phyloP scores from a whole-genome alignment of 2,113 vertebrate genomes.

The Grallaria varia region DNA sequence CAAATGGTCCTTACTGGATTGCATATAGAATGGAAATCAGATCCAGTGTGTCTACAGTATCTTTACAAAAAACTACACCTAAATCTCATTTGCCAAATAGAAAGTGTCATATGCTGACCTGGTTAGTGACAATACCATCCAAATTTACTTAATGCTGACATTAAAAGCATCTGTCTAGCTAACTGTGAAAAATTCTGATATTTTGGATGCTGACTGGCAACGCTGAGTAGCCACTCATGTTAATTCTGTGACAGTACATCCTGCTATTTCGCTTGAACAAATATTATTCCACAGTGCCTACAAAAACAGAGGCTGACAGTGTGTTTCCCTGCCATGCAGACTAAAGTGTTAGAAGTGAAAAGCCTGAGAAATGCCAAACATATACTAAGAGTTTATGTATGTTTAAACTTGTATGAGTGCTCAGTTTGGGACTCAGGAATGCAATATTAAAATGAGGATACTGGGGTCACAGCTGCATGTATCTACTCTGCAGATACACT shows the following conservation, averaged over 20 bases:
- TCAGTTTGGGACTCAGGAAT: slow-evolving; percentile 53
- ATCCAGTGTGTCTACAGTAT: background rate
- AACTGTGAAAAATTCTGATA: background rate
- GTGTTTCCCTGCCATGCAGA: background rate
- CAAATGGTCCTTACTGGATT: background rate
- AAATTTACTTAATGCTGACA: background rate
- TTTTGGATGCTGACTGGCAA: background rate
- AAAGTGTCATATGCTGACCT: background rate
- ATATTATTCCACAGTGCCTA: background rate
- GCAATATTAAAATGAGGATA: slow-evolving; percentile 65
- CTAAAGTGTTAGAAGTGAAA: slow-evolving; percentile 22
- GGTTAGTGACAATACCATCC: background rate
- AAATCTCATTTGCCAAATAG: background rate
- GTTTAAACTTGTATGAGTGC: slow-evolving; percentile 46
- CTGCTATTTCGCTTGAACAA: background rate
- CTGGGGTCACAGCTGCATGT: slow-evolving; percentile 47
- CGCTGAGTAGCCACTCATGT: background rate
- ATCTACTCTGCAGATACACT: slow-evolving; percentile 59
- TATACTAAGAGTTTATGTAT: slow-evolving; percentile 45
- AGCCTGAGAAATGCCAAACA: slow-evolving; percentile 10
- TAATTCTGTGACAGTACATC: background rate
- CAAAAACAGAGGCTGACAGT: background rate
- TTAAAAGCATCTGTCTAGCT: background rate
- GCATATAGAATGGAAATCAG: background rate
- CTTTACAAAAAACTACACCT: background rate